Evolutionary conservation across 2,888 invertebrate species (phyloP), one percentile per base, ranked within the genome.

Genomic region (Andrena hattorfiana): DNA sequence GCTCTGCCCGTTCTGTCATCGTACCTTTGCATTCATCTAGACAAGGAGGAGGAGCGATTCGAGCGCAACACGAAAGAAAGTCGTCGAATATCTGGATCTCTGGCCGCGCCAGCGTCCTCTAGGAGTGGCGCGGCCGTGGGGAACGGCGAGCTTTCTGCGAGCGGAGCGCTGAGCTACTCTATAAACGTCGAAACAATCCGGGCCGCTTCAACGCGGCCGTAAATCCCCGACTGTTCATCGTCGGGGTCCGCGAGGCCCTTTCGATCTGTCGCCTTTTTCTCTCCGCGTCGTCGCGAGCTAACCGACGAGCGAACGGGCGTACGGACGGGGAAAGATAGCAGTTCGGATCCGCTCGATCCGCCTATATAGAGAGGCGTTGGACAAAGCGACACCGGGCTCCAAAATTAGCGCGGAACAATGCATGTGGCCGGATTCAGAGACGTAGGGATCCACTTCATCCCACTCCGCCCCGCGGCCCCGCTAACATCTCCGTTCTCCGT

Each of bases 351-450:
- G 66, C 76, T 73, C 87, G 87, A 88, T 88, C 88, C 87, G 87
- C 81, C 89, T 89, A 89, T 87, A 16, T 1, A 42, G 42, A 87
- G 83, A 87, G 86, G 82, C 88, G 87, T 89, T 92, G 92, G 91
- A 93, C 92, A 93, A 93, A 92, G 91, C 90, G 91, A 86, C 91
- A 91, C 87, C 88, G 85, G 77, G 74, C 86, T 89, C 93, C 93
- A 93, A 93, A 93, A 93, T 93, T 93, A 94, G 92, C 92, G 85
- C 87, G 89, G 87, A 93, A 94, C 94, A 94, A 94, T 94, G 92
- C 92, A 91, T 92, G 92, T 90, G 93, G 91, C 91, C 91, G 89
- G 91, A 90, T 92, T 93, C 91, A 91, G 90, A 84, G 90, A 87
- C 79, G 91, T 88, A 85, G 88, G 89, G 20, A 13, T 56, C 90